Evolutionary conservation across 1,140 invertebrate species (phyloP).

Genomic region (Helicoverpa armigera): DNA sequence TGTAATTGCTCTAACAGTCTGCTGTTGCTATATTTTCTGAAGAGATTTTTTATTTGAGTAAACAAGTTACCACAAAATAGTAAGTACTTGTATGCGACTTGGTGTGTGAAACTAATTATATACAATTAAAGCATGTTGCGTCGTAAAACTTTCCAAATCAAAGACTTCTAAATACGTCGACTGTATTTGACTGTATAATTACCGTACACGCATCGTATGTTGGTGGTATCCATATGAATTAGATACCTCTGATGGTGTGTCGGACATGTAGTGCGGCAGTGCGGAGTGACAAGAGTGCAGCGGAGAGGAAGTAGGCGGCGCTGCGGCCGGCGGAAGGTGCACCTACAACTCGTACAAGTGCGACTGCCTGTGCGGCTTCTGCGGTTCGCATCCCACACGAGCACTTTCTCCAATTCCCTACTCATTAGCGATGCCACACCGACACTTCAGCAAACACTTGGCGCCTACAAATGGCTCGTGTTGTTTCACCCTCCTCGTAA

Average conservation of each 20-base stretch:
- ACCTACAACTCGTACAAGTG: constrained; percentile 46
- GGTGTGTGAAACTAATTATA: background rate
- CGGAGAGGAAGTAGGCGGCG: constrained; percentile 44
- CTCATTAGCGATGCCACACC: constrained; percentile 78
- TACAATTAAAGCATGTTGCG: background rate
- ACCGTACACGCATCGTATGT: background rate
- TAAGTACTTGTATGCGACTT: background rate
- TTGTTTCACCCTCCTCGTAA: constrained; percentile 59
- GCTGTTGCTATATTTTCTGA: constrained; percentile 2
- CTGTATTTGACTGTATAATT: background rate
- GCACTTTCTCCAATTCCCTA: constrained; percentile 73
- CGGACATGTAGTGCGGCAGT: constrained; percentile 21
- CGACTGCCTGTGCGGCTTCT: constrained; percentile 53
- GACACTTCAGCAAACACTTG: constrained; percentile 77
- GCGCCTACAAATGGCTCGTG: constrained; percentile 75
- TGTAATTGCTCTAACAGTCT: background rate
- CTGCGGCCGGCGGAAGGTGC: constrained; percentile 18
- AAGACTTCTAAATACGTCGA: background rate
- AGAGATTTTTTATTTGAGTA: background rate
- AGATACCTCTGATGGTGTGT: constrained; percentile 38
- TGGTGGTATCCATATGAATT: constrained; percentile 22
- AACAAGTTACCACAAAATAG: too few relatives aligned
- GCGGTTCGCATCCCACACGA: constrained; percentile 57
- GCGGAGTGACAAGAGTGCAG: constrained; percentile 52
- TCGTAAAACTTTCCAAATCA: constrained; percentile 17